Conservation (phyloP, 2,888 invertebrate genomes). For the Leptinotarsa haldemani region DNA sequence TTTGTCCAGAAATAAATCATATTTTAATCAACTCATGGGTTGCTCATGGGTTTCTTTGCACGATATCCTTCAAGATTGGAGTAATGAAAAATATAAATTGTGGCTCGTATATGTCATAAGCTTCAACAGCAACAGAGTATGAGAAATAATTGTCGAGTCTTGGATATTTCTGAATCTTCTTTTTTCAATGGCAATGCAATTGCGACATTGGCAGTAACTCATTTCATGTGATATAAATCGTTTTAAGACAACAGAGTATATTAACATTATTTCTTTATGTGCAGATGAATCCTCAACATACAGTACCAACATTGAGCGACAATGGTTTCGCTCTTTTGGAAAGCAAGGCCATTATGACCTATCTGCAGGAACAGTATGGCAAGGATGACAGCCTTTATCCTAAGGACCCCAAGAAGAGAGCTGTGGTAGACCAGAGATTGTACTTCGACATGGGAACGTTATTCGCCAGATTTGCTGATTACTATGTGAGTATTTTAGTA, state of each 20-base stretch:
- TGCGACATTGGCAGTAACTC: no score
- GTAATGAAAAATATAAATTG: no score
- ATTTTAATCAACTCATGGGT: no score
- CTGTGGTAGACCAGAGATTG: conserved; percentile 81
- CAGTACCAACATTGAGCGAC: conserved; percentile 86
- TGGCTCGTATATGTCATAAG: no score
- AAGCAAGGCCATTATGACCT: conserved; percentile 85
- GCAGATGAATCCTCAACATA: conserved; percentile 86
- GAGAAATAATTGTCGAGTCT: no score
- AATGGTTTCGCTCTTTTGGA: conserved; percentile 86
- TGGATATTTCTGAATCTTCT: no score
- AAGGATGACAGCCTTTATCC: conserved; percentile 82
- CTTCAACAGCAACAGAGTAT: no score
- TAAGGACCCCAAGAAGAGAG: conserved; percentile 81
- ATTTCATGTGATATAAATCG: no score
- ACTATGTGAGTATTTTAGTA: conserved; percentile 72
- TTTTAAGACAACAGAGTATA: neutral
- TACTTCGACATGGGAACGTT: conserved; percentile 85
- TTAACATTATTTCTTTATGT: conserved; percentile 46
- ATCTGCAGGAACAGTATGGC: conserved; percentile 84
- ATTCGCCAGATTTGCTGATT: conserved; percentile 76
- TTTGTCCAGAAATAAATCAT: no score
- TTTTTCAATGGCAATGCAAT: no score
- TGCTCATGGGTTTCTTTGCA: no score
- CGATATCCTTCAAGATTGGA: no score